These are phyloP conservation scores for Dryococelus australis DNA, from an alignment of 2,888 invertebrate genomes.

Conservation along the genomic window DNA sequence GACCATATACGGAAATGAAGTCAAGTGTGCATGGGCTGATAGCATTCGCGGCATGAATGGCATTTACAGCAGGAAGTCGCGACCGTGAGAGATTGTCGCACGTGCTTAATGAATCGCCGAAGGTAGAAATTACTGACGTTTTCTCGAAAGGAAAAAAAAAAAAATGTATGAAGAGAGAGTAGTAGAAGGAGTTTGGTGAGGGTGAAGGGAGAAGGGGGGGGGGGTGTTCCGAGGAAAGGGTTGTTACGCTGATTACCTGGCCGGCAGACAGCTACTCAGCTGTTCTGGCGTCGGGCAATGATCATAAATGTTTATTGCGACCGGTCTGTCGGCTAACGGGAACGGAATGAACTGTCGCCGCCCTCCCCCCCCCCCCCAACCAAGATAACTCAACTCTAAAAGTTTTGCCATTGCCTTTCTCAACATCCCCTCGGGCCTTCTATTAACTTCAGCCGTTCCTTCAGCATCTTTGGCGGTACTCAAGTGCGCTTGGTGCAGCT, in stretches of 20 bases:
- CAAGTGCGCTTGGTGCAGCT: too few species aligned
- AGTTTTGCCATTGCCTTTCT: background rate
- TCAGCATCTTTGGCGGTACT: too few species aligned
- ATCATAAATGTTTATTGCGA: slow-evolving; percentile 5
- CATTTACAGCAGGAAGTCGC: background rate
- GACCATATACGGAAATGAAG: too few species aligned
- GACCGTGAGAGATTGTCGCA: background rate
- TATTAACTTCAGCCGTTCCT: too few species aligned
- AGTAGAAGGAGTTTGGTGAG: too few species aligned
- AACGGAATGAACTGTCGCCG: background rate
- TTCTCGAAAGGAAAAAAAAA: too few species aligned
- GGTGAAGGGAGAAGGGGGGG: too few species aligned
- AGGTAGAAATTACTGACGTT: too few species aligned
- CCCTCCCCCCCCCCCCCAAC: background rate
- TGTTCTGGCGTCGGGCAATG: slow-evolving; percentile 8
- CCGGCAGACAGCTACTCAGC: background rate
- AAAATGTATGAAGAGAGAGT: too few species aligned
- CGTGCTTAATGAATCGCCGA: background rate
- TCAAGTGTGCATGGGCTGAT: too few species aligned
- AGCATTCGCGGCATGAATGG: background rate
- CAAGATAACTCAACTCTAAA: background rate
- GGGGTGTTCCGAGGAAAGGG: too few species aligned
- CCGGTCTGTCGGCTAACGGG: background rate
- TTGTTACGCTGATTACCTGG: background rate
- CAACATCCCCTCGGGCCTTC: background rate